phyloP scores from a whole-genome alignment of 2,113 vertebrate species.

The Microcebus jonahi region DNA sequence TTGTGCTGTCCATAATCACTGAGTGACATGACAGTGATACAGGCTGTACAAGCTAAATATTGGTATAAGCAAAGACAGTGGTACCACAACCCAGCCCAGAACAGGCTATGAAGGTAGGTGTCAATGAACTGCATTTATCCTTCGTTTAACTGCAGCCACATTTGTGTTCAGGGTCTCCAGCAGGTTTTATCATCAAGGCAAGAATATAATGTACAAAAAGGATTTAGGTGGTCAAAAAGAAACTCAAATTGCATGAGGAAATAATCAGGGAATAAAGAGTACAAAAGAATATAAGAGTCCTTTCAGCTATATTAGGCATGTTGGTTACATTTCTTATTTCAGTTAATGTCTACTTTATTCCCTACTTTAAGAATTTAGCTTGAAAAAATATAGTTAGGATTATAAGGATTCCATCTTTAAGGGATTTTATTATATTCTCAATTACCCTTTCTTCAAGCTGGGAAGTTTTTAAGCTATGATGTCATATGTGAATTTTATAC shows the following conservation, averaged over 20 bases:
- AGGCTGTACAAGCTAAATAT: not conserved
- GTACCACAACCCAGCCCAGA: not conserved
- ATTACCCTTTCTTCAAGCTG: not conserved
- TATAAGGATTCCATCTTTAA: not conserved
- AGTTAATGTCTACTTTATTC: not conserved
- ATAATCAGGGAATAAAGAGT: not conserved
- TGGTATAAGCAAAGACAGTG: not conserved
- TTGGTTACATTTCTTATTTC: not conserved
- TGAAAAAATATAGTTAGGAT: slow-evolving; percentile 6
- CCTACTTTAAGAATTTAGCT: not conserved
- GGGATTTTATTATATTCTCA: not conserved
- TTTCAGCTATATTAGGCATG: not conserved
- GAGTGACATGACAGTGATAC: not conserved
- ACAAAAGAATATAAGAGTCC: not conserved
- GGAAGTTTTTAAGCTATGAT: not conserved
- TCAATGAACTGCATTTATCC: too few species aligned
- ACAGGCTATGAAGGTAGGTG: not conserved
- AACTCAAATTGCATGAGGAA: not conserved
- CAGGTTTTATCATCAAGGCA: not conserved
- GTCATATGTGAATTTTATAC: not conserved
- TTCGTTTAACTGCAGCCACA: not conserved
- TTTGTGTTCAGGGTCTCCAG: not conserved
- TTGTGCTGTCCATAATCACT: not conserved
- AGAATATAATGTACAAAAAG: not conserved
- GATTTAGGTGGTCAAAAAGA: not conserved